A percentile compares a stretch with the other conserved stretches of the same genome.
Evolutionary conservation across 1,140 invertebrate species (phyloP).

Genomic region (Idris sp.): DNA sequence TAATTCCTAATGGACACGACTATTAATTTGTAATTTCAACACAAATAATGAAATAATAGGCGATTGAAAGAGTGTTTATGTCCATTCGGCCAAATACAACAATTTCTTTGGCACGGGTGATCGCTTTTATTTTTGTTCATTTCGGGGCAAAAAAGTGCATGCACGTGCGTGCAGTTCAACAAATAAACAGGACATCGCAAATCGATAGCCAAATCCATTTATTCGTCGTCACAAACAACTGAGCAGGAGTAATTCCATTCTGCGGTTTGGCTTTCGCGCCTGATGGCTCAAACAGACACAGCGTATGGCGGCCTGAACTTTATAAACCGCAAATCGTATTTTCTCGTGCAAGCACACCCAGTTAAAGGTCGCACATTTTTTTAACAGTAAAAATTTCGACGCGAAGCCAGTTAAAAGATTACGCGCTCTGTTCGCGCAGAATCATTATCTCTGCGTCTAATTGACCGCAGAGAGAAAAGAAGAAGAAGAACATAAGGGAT

Average conservation of each 20-base stretch:
- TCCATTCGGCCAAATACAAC: conserved; percentile 14
- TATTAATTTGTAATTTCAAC: no score
- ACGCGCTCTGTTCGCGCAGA: conserved; percentile 18
- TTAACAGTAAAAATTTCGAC: conserved; percentile 49
- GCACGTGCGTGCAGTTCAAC: conserved; percentile 53
- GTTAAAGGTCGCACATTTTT: conserved; percentile 51
- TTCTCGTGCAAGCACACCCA: conserved; percentile 51
- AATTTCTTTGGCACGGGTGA: conserved; percentile 28
- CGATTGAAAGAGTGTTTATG: conserved; percentile 29
- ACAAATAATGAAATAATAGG: conserved; percentile 23
- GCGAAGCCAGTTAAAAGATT: conserved; percentile 35
- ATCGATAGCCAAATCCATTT: conserved; percentile 72
- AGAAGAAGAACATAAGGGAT: no score
- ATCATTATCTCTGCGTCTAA: no score
- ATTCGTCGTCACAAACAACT: conserved; percentile 71
- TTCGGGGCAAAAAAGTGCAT: conserved; percentile 41
- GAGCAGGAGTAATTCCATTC: no score
- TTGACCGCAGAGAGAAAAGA: no score
- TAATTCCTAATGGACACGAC: no score
- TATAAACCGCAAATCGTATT: conserved; percentile 69
- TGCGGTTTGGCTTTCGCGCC: conserved; percentile 71
- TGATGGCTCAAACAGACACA: conserved; percentile 60
- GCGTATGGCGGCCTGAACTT: conserved; percentile 51
- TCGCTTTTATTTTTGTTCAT: conserved; percentile 62
- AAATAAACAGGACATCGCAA: conserved; percentile 70